Evolutionary conservation across 2,888 invertebrate genomes (phyloP), one percentile per base, ranked within the genome.

Genomic region (Ceratothoa steindachneri): DNA sequence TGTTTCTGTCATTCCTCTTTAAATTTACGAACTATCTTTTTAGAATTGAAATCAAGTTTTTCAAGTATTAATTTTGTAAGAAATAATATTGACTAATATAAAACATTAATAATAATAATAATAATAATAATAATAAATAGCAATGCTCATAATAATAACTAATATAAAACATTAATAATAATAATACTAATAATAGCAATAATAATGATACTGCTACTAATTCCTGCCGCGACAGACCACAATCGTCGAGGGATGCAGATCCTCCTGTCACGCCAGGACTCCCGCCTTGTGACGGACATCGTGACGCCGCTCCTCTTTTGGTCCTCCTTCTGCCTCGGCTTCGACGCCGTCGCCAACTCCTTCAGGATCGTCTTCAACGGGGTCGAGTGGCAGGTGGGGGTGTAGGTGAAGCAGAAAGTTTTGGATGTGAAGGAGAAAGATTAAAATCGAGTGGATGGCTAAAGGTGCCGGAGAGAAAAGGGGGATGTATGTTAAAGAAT

Each of bases 261-360:
- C 5, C 31, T 71, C 29, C 65, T 73, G 27, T 66, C 73, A 3
- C 41, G n/a, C n/a, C 71, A 73, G 9, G 55, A 51, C 1, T 53
- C 55, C n/a, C 53, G 73, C 2, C 7, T 75, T 7, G 30, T 67
- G 51, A 72, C 78, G 1, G 29, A 30, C 2, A 30, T 75, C 51
- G 30, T 75, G 52, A 78, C 75, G 9, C 75, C 78, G 15, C 73
- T 78, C 2, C 64, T 75, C 71, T 67, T 55, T 27, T 78, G 78
- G 78, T 30, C 78, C 2, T 67, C 75, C 29, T 78, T 78, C 29
- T 78, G 78, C 41, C 5, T 75, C 28, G 67, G 55, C 0, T 24
- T 75, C 51, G 71, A 74, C 27, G 19, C 69, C 15, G 12, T 22
- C 2, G 30, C 2, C 19, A 29, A 31, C 2, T 27, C 31, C 2